Percentiles rank a stretch among this genome's conserved stretches.
Conservation (phyloP, 2,888 invertebrate genomes). For the Drosophila bunnanda region DNA sequence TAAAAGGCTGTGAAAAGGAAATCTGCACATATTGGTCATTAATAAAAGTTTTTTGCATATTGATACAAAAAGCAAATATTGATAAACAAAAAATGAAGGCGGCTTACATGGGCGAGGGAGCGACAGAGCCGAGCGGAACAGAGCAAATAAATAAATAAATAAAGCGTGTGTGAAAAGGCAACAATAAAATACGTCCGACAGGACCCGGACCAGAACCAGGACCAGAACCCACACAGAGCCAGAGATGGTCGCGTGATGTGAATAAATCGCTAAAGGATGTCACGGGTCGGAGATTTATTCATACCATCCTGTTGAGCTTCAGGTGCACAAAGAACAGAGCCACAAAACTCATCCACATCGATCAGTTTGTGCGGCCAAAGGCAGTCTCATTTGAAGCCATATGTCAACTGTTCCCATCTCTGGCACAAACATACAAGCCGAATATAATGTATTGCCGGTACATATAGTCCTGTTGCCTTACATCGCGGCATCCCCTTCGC, state of each 20-base stretch:
- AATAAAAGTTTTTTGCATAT: constrained; percentile 64
- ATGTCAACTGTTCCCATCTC: constrained; percentile 16
- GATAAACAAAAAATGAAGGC: constrained; percentile 65
- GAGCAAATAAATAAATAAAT: constrained; percentile 54
- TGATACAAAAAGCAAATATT: constrained; percentile 69
- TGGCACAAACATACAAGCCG: not conserved
- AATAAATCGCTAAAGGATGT: constrained; percentile 20
- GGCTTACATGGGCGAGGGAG: constrained; percentile 21
- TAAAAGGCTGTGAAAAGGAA: constrained; percentile 67
- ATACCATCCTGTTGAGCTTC: not conserved
- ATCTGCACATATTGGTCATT: constrained; percentile 78
- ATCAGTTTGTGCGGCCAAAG: not conserved
- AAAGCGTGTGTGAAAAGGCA: constrained; percentile 62
- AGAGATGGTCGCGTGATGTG: constrained; percentile 48
- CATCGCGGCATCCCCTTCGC: constrained; percentile 35
- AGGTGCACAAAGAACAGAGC: not conserved
- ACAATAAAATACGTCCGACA: constrained; percentile 52
- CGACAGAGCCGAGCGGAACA: constrained; percentile 20
- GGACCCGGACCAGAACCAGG: not conserved
- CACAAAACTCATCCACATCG: constrained; percentile 10
- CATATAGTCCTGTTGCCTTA: constrained; percentile 3
- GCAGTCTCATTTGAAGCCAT: constrained; percentile 25
- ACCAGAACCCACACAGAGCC: constrained; percentile 1
- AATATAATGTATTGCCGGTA: constrained; percentile 3
- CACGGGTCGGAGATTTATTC: constrained; percentile 13